phyloP scores from a whole-genome alignment of 92 coral and sea anemone genomes.

The Phenganax subtilis region DNA sequence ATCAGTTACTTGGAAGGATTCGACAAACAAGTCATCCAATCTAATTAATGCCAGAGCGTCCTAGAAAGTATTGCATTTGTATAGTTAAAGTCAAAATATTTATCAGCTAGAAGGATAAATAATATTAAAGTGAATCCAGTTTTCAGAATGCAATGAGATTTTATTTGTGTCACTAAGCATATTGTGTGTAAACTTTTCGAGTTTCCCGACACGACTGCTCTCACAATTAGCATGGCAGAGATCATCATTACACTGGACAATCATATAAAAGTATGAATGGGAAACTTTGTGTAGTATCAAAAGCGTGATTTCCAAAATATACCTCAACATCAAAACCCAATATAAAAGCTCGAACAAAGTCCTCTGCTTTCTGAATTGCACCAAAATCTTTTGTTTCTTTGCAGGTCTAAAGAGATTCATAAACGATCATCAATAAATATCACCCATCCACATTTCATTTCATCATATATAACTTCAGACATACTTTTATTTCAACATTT shows the following conservation, averaged over 20 bases:
- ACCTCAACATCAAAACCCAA: constrained; percentile 96
- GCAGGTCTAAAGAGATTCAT: constrained; percentile 57
- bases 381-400: constrained; percentile 90
- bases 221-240: constrained; percentile 99
- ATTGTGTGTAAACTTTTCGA: constrained; percentile 39
- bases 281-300: not conserved
- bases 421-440: not conserved
- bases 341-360: constrained; percentile 89
- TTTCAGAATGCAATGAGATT: constrained; percentile 63
- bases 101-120: not conserved
- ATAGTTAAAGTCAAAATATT: not conserved
- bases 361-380: constrained; percentile 97
- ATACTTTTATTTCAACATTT: constrained; percentile 87
- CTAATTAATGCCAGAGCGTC: constrained; percentile 88
- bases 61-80: constrained; percentile 36
- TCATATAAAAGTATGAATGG: not conserved
- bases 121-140: constrained; percentile 26
- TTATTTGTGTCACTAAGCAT: constrained; percentile 82
- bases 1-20: constrained; percentile 87
- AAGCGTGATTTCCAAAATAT: not conserved
- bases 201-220: constrained; percentile 55
- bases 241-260: constrained; percentile 64
- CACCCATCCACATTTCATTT: not conserved
- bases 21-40: constrained; percentile 89
- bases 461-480: not conserved